Conservation (phyloP, 1,140 invertebrate genomes). For the Portunus trituberculatus region DNA sequence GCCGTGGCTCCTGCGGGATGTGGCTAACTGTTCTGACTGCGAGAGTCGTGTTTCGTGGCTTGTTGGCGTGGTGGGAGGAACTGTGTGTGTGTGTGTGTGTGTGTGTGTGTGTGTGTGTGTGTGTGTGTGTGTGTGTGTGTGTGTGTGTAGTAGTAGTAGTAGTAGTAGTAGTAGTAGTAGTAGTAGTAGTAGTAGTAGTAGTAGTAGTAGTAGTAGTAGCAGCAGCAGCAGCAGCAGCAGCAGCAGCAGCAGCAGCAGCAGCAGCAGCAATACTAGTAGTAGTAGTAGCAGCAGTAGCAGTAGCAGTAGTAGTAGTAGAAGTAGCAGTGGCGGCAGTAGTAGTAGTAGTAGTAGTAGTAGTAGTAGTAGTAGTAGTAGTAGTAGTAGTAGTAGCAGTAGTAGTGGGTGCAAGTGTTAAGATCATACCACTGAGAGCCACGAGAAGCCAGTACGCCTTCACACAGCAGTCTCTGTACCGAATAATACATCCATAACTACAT, state of each 20-base stretch:
- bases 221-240: constrained; percentile 16
- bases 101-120: neutral
- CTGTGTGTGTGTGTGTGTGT: neutral
- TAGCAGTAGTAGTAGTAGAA: neutral
- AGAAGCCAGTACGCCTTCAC: too few relatives aligned
- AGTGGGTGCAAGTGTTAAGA: too few relatives aligned
- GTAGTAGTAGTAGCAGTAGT: constrained; percentile 22
- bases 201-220: constrained; percentile 21
- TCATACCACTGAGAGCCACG: too few relatives aligned
- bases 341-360: constrained; percentile 22
- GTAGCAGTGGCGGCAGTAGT: neutral
- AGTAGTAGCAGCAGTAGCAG: constrained; percentile 21
- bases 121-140: constrained; percentile 40
- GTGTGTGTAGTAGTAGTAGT: constrained; percentile 33
- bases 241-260: neutral
- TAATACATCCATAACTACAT: too few relatives aligned
- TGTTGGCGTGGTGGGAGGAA: too few relatives aligned
- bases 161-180: constrained; percentile 22
- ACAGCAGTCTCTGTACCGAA: too few relatives aligned
- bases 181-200: constrained; percentile 23
- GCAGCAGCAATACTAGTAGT: neutral
- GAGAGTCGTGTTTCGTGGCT: too few relatives aligned
- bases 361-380: constrained; percentile 14
- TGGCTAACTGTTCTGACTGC: too few relatives aligned
- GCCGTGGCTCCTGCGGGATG: too few relatives aligned